Evolutionary conservation across 1,140 invertebrate species (phyloP), one percentile per base, ranked within the genome.

Genomic region (Ceratina japonica): DNA sequence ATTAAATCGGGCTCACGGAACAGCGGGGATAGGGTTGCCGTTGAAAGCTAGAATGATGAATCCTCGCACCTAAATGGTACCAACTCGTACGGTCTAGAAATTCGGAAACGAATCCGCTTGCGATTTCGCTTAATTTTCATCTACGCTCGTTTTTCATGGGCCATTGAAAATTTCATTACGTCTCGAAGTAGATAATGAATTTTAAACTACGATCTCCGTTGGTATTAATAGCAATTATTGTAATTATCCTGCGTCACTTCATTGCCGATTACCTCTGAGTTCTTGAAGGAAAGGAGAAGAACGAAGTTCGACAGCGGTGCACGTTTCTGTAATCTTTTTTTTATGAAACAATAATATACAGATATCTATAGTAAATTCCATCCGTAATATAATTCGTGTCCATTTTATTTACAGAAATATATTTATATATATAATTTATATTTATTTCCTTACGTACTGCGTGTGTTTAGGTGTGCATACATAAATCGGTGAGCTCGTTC

Each of bases 331-430:
- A 69, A 76, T 64, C 24, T 58, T 58, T 84, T 86, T 84, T 87
- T 87, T 88, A 88, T 75, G 83, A 87, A 88, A 88, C 87, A 88
- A 87, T 88, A 87, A 79, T 86, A 80, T 88, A 88, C 87, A 88
- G 80, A 83, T 87, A 85, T 87, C 83, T 88, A 88, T 88, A 81
- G 80, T 88, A 87, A 85, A 86, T 87, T 81, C 79, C 86, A 84
- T 86, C 68, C 68, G 71, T 86, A 86, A 79, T 87, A 79, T 87
- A 86, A 87, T 87, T 87, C 75, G 83, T 86, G 76, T 81, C 82
- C 79, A 87, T 52, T 44, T 85, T 87, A 84, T 87, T 87, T 87
- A 87, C 86, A 87, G 84, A 86, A 86, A 82, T 84, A 86, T 86
- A 87, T 87, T 24, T 52, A 52, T 68, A 65, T 37, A 3, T 65